Base-by-base conservation (phyloP, 2,797 vertebrate genomes). In the Chloroceryle inda region DNA sequence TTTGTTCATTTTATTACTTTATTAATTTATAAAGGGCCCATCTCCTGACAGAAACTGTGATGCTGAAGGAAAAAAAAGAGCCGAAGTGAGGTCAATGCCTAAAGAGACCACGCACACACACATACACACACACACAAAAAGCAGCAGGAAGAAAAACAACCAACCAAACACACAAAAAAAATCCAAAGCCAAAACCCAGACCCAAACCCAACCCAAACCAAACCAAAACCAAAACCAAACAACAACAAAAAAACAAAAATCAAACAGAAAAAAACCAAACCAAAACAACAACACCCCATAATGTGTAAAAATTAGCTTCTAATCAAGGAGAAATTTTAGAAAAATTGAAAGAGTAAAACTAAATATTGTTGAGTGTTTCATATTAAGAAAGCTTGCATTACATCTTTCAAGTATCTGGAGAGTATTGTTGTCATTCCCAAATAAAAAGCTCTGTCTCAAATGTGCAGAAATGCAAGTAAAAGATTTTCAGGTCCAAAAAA, bases 1-100 rank as follows among this genome's bases (percentile, higher is more conserved):
- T 64, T 85, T 84, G 88, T 92, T 88, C 53, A 86, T 95, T 91
- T 85, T 52, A 91, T 94, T 92, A 72, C 33, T 80, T 94, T 89
- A 94, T 68, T 95, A 91, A 94, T 95, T 92, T 94, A 95, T 93
- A 80, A 94, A 83, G 33, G 29, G 6, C 15, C 31, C 6, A 58
- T 83, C 68, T 77, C 64, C 77, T 63, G 45, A 63, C n/a, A 84
- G 76, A 92, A 84, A 68, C 58, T 75, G 29, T 52, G 45, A 73
- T 27, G 19, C 3, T 85, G 40, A 80, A 64, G 31, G 11, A 21
- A 58, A 58, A 56, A 61, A 62, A 85, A 26, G 12, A 72, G 26
- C 12, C 40, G 88, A 86, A 66, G n/a, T 42, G n/a, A 83, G 53
- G 83, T 89, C 58, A 93, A n/a, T 47, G 42, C 6, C 66, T 92